These are phyloP conservation scores for Etheostoma cragini DNA, from an alignment of 2,113 vertebrate species.

Conservation along the genomic window DNA sequence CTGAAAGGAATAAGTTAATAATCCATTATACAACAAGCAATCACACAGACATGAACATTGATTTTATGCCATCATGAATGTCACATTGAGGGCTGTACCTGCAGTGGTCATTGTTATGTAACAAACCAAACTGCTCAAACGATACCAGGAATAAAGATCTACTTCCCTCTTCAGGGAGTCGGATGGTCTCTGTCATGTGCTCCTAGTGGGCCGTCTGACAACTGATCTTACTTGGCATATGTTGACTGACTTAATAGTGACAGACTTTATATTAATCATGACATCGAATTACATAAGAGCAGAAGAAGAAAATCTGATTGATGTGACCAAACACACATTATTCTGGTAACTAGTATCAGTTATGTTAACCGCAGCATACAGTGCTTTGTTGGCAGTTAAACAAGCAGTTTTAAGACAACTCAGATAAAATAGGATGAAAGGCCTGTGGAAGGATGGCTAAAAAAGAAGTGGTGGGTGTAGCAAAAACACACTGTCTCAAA, in stretches of 20 bases:
- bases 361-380: neutral
- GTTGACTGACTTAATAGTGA: constrained; percentile 41
- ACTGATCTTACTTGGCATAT: constrained; percentile 35
- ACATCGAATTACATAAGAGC: neutral
- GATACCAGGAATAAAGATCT: neutral
- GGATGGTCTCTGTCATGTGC: constrained; percentile 19
- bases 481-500: constrained; percentile 19
- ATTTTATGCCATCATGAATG: constrained; percentile 22
- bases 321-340: neutral
- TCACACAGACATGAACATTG: constrained; percentile 4
- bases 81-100: neutral
- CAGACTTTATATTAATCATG: constrained; percentile 48
- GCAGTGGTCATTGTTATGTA: neutral
- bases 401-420: constrained; percentile 2
- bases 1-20: neutral
- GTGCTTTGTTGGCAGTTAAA: constrained; percentile 7
- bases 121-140: neutral
- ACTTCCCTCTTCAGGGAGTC: constrained; percentile 1
- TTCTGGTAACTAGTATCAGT: neutral
- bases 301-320: constrained; percentile 18
- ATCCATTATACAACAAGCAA: neutral
- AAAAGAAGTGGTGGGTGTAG: constrained; percentile 40
- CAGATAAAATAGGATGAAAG: constrained; percentile 16
- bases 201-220: constrained; percentile 4
- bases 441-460: constrained; percentile 10